Percentiles rank a stretch among this genome's conserved stretches.
Evolutionary conservation across 1,140 invertebrate species (phyloP).

Genomic region (Saxidomus purpurata): DNA sequence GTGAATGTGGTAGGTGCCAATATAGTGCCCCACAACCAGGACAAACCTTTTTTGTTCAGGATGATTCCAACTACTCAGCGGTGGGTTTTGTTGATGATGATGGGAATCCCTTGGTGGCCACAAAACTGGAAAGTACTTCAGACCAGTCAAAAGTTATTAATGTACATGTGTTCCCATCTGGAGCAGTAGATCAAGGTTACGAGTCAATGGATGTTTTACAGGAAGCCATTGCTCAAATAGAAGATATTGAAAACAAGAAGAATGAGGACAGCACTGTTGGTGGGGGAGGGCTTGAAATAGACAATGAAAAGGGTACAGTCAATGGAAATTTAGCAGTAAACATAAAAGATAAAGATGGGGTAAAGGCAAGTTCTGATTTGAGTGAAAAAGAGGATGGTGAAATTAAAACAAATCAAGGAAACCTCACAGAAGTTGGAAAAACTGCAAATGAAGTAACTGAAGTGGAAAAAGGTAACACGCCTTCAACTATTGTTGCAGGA

Average conservation of each 20-base stretch:
- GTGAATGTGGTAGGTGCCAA: constrained; percentile 45
- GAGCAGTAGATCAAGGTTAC: neutral
- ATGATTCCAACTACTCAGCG: constrained; percentile 1
- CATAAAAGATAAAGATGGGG: neutral
- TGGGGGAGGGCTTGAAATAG: neutral
- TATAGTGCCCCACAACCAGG: constrained; percentile 18
- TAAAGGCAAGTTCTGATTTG: neutral
- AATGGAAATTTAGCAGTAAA: neutral
- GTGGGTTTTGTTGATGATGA: constrained; percentile 41
- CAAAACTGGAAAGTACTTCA: neutral
- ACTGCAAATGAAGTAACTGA: neutral
- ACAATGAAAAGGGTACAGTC: neutral
- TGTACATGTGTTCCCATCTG: neutral
- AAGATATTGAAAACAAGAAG: constrained; percentile 52
- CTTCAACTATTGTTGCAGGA: neutral
- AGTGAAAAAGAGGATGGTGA: neutral
- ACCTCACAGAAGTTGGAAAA: neutral
- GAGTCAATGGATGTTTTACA: constrained; percentile 58
- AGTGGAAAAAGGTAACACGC: too few relatives aligned
- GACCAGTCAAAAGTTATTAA: neutral
- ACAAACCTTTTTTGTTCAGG: constrained; percentile 13
- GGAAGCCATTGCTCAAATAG: constrained; percentile 59
- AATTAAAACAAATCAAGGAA: neutral
- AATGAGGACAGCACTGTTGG: neutral
- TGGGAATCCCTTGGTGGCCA: constrained; percentile 13